Conservation (phyloP, 2,797 vertebrate species). For the Yasuhikotakia modesta region DNA sequence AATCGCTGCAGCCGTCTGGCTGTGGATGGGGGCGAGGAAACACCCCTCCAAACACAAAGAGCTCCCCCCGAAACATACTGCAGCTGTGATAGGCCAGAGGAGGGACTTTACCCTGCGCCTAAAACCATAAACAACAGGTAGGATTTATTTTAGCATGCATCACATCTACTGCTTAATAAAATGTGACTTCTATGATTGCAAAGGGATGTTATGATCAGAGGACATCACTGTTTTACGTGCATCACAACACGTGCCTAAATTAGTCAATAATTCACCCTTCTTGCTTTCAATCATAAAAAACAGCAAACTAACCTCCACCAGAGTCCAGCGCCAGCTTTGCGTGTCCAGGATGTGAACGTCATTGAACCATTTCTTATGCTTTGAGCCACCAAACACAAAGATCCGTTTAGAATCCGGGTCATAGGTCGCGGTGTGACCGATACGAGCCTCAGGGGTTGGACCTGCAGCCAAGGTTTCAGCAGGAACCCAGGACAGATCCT, state of each 20-base stretch:
- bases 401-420: constrained; percentile 76
- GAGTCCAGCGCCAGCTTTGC: constrained; percentile 79
- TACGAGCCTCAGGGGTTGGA: constrained; percentile 79
- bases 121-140: neutral
- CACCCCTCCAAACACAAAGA: constrained; percentile 81
- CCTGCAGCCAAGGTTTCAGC: constrained; percentile 77
- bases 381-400: constrained; percentile 80
- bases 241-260: too few relatives aligned
- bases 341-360: constrained; percentile 83
- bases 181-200: neutral
- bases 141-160: neutral
- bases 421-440: constrained; percentile 78
- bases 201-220: too few relatives aligned
- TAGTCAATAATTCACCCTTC: too few relatives aligned
- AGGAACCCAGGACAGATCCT: constrained; percentile 78
- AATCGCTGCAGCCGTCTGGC: constrained; percentile 82
- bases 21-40: constrained; percentile 76
- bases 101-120: constrained; percentile 81
- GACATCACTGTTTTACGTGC: too few relatives aligned
- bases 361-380: constrained; percentile 82
- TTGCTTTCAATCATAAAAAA: neutral
- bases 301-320: constrained; percentile 73
- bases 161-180: neutral
- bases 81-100: constrained; percentile 81
- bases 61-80: constrained; percentile 78